Conservation (phyloP, 2,113 vertebrate genomes). For the Calyptomena viridis region DNA sequence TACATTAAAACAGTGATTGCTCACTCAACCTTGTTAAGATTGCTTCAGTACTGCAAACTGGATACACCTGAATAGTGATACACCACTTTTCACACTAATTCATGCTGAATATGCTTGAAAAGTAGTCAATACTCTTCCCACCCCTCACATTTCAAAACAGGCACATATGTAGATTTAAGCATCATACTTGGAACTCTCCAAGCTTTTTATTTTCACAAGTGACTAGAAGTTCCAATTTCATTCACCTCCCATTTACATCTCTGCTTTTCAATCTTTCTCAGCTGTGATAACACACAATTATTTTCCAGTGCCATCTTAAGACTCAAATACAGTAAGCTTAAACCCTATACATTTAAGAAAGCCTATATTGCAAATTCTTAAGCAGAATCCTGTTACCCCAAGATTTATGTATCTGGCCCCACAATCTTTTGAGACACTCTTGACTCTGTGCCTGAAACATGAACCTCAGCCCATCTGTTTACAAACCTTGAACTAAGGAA, state of each 20-base stretch:
- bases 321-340: not conserved
- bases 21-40: not conserved
- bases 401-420: not conserved
- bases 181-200: rapidly evolving
- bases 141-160: not conserved
- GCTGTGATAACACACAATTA: not conserved
- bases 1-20: not conserved
- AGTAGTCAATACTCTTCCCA: not conserved
- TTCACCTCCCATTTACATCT: not conserved
- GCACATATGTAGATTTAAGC: not conserved
- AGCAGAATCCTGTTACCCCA: not conserved
- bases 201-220: not conserved
- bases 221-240: not conserved
- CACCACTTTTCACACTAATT: not conserved
- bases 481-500: not conserved
- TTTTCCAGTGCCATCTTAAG: not conserved
- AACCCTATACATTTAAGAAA: not conserved
- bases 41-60: not conserved
- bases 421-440: not conserved
- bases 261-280: not conserved
- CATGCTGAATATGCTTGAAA: not conserved
- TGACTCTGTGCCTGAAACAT: not conserved
- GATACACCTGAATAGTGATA: not conserved
- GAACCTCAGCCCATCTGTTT: not conserved
- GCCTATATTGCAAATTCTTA: not conserved